These are phyloP conservation scores for Aelia acuminata DNA, from an alignment of 2,888 invertebrate species.

Conservation along the genomic window DNA sequence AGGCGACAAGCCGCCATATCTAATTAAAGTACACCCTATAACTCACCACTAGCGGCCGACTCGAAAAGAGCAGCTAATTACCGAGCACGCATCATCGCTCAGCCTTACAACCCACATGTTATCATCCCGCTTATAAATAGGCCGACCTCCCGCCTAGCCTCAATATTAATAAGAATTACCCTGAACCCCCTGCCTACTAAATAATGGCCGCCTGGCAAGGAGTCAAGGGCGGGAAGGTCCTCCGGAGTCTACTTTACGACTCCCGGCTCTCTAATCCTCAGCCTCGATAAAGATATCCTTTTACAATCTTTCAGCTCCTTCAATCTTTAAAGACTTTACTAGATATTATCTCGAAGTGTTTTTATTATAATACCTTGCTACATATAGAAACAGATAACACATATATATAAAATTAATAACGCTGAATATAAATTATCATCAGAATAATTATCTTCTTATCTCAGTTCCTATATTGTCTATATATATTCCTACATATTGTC, in stretches of 20 bases:
- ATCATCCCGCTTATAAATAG: conserved; percentile 16
- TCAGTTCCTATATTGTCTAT: too few relatives aligned
- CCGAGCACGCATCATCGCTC: conserved; percentile 21
- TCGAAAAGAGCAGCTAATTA: conserved; percentile 39
- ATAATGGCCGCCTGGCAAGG: neutral
- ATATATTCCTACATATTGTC: neutral
- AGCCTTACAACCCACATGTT: conserved; percentile 12
- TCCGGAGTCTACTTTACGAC: neutral
- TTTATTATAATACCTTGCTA: neutral
- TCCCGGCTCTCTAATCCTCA: neutral
- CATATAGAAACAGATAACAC: neutral
- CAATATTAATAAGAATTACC: conserved; percentile 38
- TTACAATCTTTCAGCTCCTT: neutral
- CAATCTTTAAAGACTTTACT: neutral
- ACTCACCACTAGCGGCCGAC: neutral
- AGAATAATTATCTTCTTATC: neutral
- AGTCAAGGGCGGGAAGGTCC: neutral
- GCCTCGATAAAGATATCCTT: conserved; percentile 21
- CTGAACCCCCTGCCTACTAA: neutral
- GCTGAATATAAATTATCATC: neutral
- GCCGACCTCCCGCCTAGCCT: conserved; percentile 34
- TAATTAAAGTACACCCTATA: conserved; percentile 33
- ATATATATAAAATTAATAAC: neutral
- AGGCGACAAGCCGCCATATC: conserved; percentile 20
- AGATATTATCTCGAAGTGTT: neutral